Evolutionary conservation across 1,140 invertebrate species (phyloP), one percentile per base, ranked within the genome.

Genomic region (Sinonovacula constricta): DNA sequence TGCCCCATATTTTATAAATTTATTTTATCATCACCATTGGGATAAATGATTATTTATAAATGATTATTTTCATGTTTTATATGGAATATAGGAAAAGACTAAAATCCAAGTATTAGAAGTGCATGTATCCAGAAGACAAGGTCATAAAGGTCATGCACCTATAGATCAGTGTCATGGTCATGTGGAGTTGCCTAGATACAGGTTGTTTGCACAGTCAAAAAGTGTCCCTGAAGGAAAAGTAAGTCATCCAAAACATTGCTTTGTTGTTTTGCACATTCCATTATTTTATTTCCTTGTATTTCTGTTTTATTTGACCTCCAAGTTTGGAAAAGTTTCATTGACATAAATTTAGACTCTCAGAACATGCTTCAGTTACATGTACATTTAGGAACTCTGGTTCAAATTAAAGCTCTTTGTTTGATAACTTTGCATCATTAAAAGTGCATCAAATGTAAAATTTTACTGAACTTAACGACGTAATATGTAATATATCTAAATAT

Each of bases 141-240:
- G 34, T 30, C 56, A 22, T 36, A n/a, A n/a, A n/a, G n/a, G n/a
- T n/a, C n/a, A n/a, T n/a, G n/a, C n/a, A n/a, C n/a, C n/a, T n/a
- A n/a, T n/a, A n/a, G n/a, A n/a, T n/a, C n/a, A 57, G 22, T 26
- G 62, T 24, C 53, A 45, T 26, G 72, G 53, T 54, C 57, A 65
- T 49, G 31, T 33, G 33, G 33, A 65, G 18, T 36, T 33, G 39
- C 31, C 39, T 33, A 71, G 10, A 18, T 85, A 68, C 72, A 59
- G 85, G 53, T 51, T 85, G n/a, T 83, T 72, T 53, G 76, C 81
- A 53, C 85, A 86, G 31, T 28, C 51, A 31, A 80, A 75, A 34
- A 26, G 12, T 3, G 18, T 85, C 3, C 24, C 76, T 34, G 59
- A 82, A 26, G 53, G 49, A 53, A 54, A 78, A 70, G 84, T 82